phyloP scores from a whole-genome alignment of 2,888 invertebrate genomes.

The Macrosoma leucophasiata region DNA sequence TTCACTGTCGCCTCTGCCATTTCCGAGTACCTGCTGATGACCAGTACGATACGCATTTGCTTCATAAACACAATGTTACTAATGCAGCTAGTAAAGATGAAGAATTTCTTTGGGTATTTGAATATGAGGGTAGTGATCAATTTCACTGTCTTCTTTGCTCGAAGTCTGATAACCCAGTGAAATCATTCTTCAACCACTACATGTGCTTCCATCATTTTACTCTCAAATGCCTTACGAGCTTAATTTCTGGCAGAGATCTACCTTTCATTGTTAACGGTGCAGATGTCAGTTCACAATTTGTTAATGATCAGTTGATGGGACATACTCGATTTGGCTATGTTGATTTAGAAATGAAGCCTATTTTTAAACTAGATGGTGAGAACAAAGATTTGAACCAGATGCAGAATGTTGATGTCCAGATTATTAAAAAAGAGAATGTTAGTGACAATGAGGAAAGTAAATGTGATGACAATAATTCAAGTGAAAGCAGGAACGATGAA shows the following conservation, averaged over 20 bases:
- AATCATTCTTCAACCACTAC: conserved; percentile 58
- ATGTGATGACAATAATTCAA: conserved; percentile 17
- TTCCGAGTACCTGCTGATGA: conserved; percentile 55
- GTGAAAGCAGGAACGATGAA: conserved; percentile 26
- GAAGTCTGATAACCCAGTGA: conserved; percentile 41
- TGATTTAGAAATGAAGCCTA: conserved; percentile 39
- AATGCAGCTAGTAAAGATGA: conserved; percentile 44
- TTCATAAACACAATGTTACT: conserved; percentile 58
- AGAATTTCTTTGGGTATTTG: conserved; percentile 52
- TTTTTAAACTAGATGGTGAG: conserved; percentile 5
- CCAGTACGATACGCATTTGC: conserved; percentile 52
- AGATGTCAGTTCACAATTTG: conserved; percentile 52
- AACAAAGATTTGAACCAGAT: conserved; percentile 31
- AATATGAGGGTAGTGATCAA: conserved; percentile 41
- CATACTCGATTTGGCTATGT: conserved; percentile 49
- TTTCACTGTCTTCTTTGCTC: conserved; percentile 57
- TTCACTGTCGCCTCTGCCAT: conserved; percentile 64
- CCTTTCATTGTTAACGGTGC: conserved; percentile 57
- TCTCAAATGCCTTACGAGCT: conserved; percentile 55
- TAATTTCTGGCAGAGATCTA: conserved; percentile 52
- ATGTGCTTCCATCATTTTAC: conserved; percentile 66
- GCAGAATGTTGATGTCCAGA: conserved; percentile 33
- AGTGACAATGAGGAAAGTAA: conserved; percentile 28
- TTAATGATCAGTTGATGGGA: conserved; percentile 47
- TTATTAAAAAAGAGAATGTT: conserved; percentile 36